Conservation (phyloP, 2,888 invertebrate genomes). For the Machimus atricapillus region DNA sequence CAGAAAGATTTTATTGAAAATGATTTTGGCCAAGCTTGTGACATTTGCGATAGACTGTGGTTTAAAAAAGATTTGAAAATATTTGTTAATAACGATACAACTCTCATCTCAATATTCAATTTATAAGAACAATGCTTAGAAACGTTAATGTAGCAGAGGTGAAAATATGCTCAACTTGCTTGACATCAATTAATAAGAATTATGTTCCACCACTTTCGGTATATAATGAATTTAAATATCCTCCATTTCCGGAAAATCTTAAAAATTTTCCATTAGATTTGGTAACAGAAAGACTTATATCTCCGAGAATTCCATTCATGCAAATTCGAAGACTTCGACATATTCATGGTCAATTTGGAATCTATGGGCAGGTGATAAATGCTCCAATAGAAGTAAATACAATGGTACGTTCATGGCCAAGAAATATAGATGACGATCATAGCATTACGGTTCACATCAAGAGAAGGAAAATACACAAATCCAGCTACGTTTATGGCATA, state of each 20-base stretch:
- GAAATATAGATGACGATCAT: constrained; percentile 40
- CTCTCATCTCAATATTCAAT: neutral
- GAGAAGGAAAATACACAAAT: constrained; percentile 38
- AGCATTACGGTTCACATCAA: constrained; percentile 43
- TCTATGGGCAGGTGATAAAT: constrained; percentile 58
- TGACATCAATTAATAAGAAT: neutral
- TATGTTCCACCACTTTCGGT: neutral
- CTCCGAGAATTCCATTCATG: constrained; percentile 43
- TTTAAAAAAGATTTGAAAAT: neutral
- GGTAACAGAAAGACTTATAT: constrained; percentile 39
- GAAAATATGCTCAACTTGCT: neutral
- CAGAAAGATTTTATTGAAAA: neutral
- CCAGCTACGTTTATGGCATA: constrained; percentile 39
- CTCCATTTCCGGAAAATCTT: neutral
- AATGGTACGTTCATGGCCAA: constrained; percentile 55
- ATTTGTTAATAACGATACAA: neutral
- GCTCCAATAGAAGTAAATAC: constrained; percentile 55
- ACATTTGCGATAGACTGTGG: neutral
- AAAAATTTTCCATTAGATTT: constrained; percentile 12
- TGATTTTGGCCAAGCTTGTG: neutral
- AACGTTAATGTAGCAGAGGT: too few species aligned
- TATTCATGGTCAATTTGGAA: constrained; percentile 52
- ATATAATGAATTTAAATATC: neutral
- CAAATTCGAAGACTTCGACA: constrained; percentile 45
- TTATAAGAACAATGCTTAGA: neutral